A percentile compares a stretch with the other conserved stretches of the same genome.
phyloP scores from a whole-genome alignment of 1,140 invertebrate species.

The Philopotamus ludificatus region DNA sequence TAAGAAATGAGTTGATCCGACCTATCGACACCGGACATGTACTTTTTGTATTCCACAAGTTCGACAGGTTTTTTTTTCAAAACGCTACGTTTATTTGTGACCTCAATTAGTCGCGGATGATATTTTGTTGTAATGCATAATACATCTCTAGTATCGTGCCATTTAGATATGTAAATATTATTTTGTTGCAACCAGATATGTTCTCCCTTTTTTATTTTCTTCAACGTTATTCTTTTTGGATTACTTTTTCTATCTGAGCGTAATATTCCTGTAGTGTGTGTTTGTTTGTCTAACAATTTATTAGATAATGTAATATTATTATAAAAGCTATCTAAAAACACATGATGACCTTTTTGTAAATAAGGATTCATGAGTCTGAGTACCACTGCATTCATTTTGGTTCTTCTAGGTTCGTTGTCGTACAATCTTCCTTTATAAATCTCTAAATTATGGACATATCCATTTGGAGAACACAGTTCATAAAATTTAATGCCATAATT shows the following conservation, averaged over 20 bases:
- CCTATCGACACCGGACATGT: constrained; percentile 44
- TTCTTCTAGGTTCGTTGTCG: background rate
- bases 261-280: constrained; percentile 42
- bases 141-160: background rate
- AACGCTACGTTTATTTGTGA: background rate
- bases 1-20: constrained; percentile 44
- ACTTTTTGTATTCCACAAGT: background rate
- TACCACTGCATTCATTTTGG: constrained; percentile 21
- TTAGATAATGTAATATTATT: constrained; percentile 40
- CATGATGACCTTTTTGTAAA: constrained; percentile 42
- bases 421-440: background rate
- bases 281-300: constrained; percentile 40
- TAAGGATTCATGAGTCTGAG: constrained; percentile 41
- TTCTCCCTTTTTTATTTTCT: background rate
- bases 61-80: background rate
- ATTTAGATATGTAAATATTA: background rate
- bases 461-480: constrained; percentile 5
- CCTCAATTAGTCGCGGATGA: background rate
- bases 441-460: constrained; percentile 7
- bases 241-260: constrained; percentile 43
- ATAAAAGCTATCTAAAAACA: constrained; percentile 46
- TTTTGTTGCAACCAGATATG: background rate
- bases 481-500: background rate
- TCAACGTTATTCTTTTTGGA: constrained; percentile 15
- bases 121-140: background rate